Base-by-base conservation (phyloP, 2,113 vertebrate genomes). In the Pygoscelis antarcticus region DNA sequence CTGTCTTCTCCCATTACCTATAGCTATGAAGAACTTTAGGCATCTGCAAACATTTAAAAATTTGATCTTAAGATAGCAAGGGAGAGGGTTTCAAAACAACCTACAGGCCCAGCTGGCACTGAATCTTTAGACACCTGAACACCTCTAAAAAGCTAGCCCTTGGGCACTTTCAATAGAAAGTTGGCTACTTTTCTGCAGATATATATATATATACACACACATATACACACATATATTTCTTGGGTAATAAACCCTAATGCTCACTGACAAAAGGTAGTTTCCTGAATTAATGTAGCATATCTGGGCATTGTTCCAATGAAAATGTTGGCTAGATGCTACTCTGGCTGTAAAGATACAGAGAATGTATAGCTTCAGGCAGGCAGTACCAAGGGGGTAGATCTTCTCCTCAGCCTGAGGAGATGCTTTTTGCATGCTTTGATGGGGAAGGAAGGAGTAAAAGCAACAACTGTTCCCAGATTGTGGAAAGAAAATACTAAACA, bases 251-350 rank as follows among this genome's bases (percentile, higher is more conserved):
- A 91, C 47, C 47, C 29, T 95, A 55, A 88, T 96, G 61, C 23
- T 89, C 47, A 91, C 38, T 83, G 89, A 72, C 44, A 96, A 89
- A 96, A 97, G 69, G 54, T 82, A 93, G 65, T 93, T 97, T 94
- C 42, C 47, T 90, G 85, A 96, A 95, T 96, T 94, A 97, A 94
- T 60, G 26, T 83, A 83, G 46, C 57, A 62, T 86, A 68, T 93
- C 87, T 96, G 88, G 93, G 61, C 87, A 91, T 66, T 49, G 21
- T 77, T 97, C 77, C 91, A 97, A 66, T 85, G 70, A 97, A 96
- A 96, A 94, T 69, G 14, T 90, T 96, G 70, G 52, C 78, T 94
- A 85, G 87, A 85, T 95, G 57, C 52, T 94, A 82, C 64, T 77
- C 86, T 94, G 55, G n/a, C 18, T 85, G 42, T 42, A 82, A 79